Evolutionary conservation across 2,888 invertebrate species (phyloP).

Genomic region (Amphipyra berbera): DNA sequence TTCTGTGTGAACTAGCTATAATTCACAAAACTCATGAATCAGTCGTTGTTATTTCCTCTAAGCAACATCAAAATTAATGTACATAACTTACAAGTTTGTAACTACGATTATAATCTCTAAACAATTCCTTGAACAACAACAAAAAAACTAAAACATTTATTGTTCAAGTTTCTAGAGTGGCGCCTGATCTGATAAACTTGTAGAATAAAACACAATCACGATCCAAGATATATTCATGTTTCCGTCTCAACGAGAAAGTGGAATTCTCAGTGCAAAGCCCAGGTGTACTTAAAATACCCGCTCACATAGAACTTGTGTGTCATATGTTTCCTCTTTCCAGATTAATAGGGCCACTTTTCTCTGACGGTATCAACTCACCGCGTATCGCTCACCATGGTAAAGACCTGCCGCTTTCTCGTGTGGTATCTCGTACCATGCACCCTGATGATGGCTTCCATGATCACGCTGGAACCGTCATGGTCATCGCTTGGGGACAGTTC

Average conservation of each 20-base stretch:
- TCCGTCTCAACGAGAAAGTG: slow-evolving; percentile 41
- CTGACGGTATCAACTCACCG: slow-evolving; percentile 96
- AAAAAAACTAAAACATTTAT: no score
- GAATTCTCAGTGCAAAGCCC: slow-evolving; percentile 41
- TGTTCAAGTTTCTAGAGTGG: slow-evolving; percentile 4
- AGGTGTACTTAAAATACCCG: slow-evolving; percentile 29
- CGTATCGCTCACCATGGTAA: slow-evolving; percentile 94
- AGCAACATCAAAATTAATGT: no score
- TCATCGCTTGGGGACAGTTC: slow-evolving; percentile 98
- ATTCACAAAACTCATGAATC: no score
- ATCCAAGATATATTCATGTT: slow-evolving; percentile 35
- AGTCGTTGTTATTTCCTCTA: no score
- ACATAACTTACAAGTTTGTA: no score
- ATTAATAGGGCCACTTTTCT: slow-evolving; percentile 94
- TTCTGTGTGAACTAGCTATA: no score
- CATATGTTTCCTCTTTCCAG: slow-evolving; percentile 74
- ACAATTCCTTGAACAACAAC: no score
- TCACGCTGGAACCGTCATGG: slow-evolving; percentile 97
- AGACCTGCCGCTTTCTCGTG: slow-evolving; percentile 94
- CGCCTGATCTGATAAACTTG: slow-evolving; percentile 8
- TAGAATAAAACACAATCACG: slow-evolving; percentile 28
- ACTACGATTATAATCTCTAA: no score
- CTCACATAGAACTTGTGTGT: slow-evolving; percentile 25
- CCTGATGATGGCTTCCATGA: slow-evolving; percentile 98
- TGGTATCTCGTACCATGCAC: slow-evolving; percentile 97